Evolutionary conservation across 2,888 invertebrate genomes (phyloP).

Genomic region (Neoitamus cyanurus): DNA sequence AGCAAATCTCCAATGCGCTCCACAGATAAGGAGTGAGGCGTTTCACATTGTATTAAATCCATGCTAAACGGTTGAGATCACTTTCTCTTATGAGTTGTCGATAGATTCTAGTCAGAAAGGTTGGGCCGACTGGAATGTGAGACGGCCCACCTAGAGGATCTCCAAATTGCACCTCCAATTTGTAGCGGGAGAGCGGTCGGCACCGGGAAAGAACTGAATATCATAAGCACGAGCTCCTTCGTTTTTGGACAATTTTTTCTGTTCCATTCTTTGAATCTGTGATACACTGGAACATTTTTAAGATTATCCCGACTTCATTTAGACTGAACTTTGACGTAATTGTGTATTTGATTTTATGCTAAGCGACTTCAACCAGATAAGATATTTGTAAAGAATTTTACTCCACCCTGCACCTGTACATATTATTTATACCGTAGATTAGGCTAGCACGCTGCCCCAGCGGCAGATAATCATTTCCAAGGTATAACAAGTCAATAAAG

Average conservation of each 20-base stretch:
- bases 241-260: constrained; percentile 36
- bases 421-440: constrained; percentile 31
- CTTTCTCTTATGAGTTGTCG: constrained; percentile 29
- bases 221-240: constrained; percentile 9
- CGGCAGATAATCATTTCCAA: neutral
- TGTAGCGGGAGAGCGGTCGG: neutral
- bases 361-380: constrained; percentile 36
- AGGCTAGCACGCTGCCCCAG: neutral
- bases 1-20: constrained; percentile 66
- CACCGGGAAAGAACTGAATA: constrained; percentile 28
- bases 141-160: neutral
- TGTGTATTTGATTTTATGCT: constrained; percentile 14
- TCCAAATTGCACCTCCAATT: neutral
- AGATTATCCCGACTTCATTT: constrained; percentile 28
- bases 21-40: constrained; percentile 63
- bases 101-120: constrained; percentile 34
- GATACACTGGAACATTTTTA: constrained; percentile 39
- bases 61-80: constrained; percentile 16
- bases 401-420: constrained; percentile 19
- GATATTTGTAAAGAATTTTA: constrained; percentile 26
- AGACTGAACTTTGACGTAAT: constrained; percentile 26
- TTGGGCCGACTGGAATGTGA: neutral
- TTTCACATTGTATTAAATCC: neutral
- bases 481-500: constrained; percentile 4
- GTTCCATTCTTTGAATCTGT: constrained; percentile 43